phyloP scores from a whole-genome alignment of 2,113 vertebrate species.

The Eulacestoma nigropectus region DNA sequence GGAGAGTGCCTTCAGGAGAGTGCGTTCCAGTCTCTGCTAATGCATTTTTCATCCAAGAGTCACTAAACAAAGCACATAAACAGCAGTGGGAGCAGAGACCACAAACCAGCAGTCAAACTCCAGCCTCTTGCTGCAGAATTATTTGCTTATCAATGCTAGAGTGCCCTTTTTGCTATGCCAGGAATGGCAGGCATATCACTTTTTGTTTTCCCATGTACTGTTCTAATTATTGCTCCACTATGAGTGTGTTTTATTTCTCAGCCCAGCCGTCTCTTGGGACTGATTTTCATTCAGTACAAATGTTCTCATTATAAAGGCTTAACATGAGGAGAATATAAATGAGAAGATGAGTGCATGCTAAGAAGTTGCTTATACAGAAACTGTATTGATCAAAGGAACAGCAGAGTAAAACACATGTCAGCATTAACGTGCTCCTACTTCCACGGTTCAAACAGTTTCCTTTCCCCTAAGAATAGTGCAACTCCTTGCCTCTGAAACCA shows the following conservation, averaged over 20 bases:
- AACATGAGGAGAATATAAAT: constrained; percentile 56
- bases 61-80: neutral
- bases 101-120: neutral
- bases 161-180: neutral
- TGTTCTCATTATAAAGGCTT: constrained; percentile 38
- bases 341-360: constrained; percentile 3
- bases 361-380: constrained; percentile 8
- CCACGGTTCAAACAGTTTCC: neutral
- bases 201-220: neutral
- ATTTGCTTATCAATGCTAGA: neutral
- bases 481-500: neutral
- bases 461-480: neutral
- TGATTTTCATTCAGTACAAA: constrained; percentile 49
- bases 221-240: constrained; percentile 31
- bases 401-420: neutral
- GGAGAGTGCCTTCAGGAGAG: neutral
- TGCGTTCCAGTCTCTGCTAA: neutral
- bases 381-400: constrained; percentile 21
- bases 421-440: neutral
- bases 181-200: constrained; percentile 10
- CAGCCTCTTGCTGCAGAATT: neutral
- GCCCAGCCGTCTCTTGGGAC: neutral
- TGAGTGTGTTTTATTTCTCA: neutral
- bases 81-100: neutral
- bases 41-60: neutral